Evolutionary conservation across 2,888 invertebrate species (phyloP), one percentile per base, ranked within the genome.

Genomic region (Petrophora chlorosata): DNA sequence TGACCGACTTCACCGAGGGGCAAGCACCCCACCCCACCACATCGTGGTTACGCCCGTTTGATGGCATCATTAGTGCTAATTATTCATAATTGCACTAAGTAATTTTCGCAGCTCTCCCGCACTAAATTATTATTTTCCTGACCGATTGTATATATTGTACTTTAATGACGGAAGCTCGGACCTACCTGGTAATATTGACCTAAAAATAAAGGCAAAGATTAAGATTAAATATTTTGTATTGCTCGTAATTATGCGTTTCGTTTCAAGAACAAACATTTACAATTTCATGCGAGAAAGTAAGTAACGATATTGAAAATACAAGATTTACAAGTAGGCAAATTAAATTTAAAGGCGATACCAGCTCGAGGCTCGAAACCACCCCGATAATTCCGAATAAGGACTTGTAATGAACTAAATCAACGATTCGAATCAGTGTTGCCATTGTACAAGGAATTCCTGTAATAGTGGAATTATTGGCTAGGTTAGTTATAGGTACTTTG

Each of bases 321-420:
- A 19, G 7, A 5, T 19, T 4, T 44, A 44, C 28, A 29, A 46
- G 46, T 33, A 52, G 26, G 41, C 23, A 34, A 48, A 40, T 34
- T 48, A 52, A 60, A 56, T 53, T 53, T 51, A 57, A 56, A 56
- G 53, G 51, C 30, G 14, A 17, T 38, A 23, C 35, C 12, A 13
- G 49, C 49, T 51, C 29, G 46, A 41, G 36, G 58, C 58, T 51
- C 62, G 59, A 67, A 70, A 65, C 65, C 56, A 54, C 63, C 66
- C 67, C 40, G 53, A 53, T 49, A 58, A 67, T 76, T 79, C 77
- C 59, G 39, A 49, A 73, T 76, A 76, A 61, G 54, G 65, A 61
- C 38, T 49, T 51, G 44, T 77, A 78, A 78, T 75, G 72, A 73
- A 72, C 67, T 69, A 70, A 73, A 67, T 67, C 67, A 70, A 62